Conservation (phyloP, 2,113 vertebrate species). For the Macquaria ambigua region DNA sequence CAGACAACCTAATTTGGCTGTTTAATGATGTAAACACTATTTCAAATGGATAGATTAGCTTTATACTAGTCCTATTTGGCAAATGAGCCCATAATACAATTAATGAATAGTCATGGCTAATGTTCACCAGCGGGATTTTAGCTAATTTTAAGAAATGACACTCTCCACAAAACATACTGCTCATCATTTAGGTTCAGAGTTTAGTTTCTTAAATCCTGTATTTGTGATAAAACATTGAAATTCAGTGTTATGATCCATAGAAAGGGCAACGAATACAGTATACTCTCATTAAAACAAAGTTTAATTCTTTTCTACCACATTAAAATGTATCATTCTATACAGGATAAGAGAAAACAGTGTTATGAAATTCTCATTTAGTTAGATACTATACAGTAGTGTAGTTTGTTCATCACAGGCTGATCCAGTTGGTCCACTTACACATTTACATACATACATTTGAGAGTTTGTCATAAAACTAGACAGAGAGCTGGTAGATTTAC, state of each 20-base stretch:
- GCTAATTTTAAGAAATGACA: neutral
- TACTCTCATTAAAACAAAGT: constrained; percentile 24
- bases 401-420: constrained; percentile 30
- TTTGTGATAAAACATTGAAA: neutral
- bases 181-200: neutral
- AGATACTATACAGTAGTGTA: constrained; percentile 49
- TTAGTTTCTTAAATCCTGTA: neutral
- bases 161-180: neutral
- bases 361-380: constrained; percentile 12
- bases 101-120: neutral
- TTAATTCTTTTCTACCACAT: constrained; percentile 38
- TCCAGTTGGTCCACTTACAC: constrained; percentile 55
- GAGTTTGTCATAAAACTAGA: constrained; percentile 28
- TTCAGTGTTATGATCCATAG: neutral
- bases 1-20: constrained; percentile 2
- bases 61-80: neutral
- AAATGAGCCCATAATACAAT: constrained; percentile 4
- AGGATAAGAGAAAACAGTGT: constrained; percentile 16
- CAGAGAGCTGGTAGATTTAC: constrained; percentile 28
- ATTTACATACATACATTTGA: constrained; percentile 7
- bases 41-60: neutral
- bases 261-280: neutral
- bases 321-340: constrained; percentile 37
- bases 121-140: neutral
- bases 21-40: constrained; percentile 8